Percentiles rank a stretch among this genome's conserved stretches.
These are phyloP conservation scores for Pemphigus obesinymphae DNA, from an alignment of 1,140 invertebrate species.

Conservation along the genomic window DNA sequence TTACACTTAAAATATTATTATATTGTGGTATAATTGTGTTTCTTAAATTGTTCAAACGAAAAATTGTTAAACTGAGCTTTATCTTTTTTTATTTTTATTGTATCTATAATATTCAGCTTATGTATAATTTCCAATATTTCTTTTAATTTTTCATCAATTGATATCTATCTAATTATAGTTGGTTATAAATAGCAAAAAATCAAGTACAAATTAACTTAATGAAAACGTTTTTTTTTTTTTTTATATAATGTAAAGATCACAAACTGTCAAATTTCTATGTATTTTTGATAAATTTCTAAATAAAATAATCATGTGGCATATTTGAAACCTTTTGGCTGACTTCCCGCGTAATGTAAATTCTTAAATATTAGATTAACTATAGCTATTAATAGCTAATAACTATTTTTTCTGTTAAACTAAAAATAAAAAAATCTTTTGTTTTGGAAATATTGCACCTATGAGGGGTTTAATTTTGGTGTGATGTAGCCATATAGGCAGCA, in stretches of 20 bases:
- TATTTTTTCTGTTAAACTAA: background rate
- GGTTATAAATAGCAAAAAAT: too few relatives aligned
- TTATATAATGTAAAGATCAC: background rate
- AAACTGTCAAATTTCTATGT: too few relatives aligned
- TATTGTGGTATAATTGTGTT: too few relatives aligned
- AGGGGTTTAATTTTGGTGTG: slow-evolving; percentile 9
- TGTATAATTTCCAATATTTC: too few relatives aligned
- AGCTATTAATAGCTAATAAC: too few relatives aligned
- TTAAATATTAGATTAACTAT: background rate
- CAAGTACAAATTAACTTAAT: too few relatives aligned
- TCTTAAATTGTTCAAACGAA: too few relatives aligned
- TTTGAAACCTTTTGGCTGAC: background rate
- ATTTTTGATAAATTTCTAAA: too few relatives aligned
- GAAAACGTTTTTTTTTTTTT: too few relatives aligned
- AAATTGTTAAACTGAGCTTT: background rate
- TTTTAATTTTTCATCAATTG: too few relatives aligned
- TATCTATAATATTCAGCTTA: background rate
- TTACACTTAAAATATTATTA: too few relatives aligned
- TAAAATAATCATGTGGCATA: background rate
- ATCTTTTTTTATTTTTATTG: background rate
- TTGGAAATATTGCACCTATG: background rate
- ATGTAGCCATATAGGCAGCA: background rate
- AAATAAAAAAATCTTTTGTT: slow-evolving; percentile 13
- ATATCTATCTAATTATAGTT: too few relatives aligned
- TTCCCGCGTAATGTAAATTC: background rate